These are phyloP conservation scores for Hesperia comma DNA, from an alignment of 2,888 invertebrate genomes.

Conservation along the genomic window DNA sequence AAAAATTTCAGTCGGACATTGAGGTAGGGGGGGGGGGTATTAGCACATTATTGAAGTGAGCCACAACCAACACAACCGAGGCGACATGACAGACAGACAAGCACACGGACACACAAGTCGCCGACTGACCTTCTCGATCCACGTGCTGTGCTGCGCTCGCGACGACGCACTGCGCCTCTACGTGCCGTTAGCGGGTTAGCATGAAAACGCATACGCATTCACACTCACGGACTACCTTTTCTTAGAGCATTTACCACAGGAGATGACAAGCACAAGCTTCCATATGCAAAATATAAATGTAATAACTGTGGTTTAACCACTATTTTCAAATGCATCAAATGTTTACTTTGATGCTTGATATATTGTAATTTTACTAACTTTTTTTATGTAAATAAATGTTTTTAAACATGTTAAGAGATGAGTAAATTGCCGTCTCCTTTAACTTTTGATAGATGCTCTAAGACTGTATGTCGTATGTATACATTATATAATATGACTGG, in stretches of 20 bases:
- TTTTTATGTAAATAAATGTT: neutral
- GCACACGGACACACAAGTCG: slow-evolving; percentile 38
- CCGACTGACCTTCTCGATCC: slow-evolving; percentile 93
- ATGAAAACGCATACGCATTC: slow-evolving; percentile 81
- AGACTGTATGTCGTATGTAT: slow-evolving; percentile 29
- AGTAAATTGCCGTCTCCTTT: neutral
- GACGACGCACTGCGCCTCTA: slow-evolving; percentile 78
- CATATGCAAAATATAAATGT: slow-evolving; percentile 38
- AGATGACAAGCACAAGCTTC: slow-evolving; percentile 1
- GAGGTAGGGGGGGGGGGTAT: slow-evolving; percentile 4
- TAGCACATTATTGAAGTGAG: slow-evolving; percentile 34
- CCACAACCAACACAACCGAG: slow-evolving; percentile 12
- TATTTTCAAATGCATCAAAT: neutral
- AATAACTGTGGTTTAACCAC: slow-evolving; percentile 38
- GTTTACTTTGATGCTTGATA: neutral
- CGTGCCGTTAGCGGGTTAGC: slow-evolving; percentile 83
- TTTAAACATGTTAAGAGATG: neutral
- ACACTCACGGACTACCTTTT: slow-evolving; percentile 67
- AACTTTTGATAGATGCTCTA: slow-evolving; percentile 10
- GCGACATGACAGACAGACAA: slow-evolving; percentile 22
- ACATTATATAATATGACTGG: slow-evolving; percentile 21
- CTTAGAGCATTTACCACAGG: slow-evolving; percentile 16
- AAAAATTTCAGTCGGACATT: slow-evolving; percentile 3
- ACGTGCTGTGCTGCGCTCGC: slow-evolving; percentile 87
- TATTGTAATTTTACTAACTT: neutral